Evolutionary conservation across 2,888 invertebrate species (phyloP).

Genomic region (Xanthia togata): DNA sequence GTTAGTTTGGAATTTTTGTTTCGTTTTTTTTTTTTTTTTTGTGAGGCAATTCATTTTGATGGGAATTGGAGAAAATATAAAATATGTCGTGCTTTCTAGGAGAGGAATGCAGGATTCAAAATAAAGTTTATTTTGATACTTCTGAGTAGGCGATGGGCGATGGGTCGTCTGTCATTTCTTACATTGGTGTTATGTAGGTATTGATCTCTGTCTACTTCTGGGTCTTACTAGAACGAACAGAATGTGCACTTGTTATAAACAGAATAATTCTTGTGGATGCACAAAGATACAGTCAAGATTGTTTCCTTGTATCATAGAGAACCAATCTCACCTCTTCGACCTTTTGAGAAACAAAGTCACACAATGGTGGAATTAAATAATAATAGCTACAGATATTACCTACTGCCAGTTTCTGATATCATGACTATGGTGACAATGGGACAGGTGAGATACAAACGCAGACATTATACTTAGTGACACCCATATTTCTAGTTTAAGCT

Average conservation of each 20-base stretch:
- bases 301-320: neutral
- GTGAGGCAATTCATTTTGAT: constrained; percentile 58
- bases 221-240: neutral
- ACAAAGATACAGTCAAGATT: neutral
- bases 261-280: neutral
- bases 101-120: constrained; percentile 46
- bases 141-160: constrained; percentile 1
- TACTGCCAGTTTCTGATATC: neutral
- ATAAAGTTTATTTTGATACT: constrained; percentile 34
- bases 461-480: constrained; percentile 1
- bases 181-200: neutral
- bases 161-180: neutral
- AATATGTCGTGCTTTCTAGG: constrained; percentile 51
- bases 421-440: neutral
- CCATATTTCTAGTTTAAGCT: constrained; percentile 22
- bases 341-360: neutral
- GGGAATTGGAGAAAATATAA: constrained; percentile 60
- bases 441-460: neutral
- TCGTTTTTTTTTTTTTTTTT: constrained; percentile 63
- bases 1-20: constrained; percentile 62
- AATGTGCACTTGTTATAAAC: neutral
- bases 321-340: neutral
- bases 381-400: neutral
- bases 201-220: neutral
- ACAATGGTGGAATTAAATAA: neutral